Percentiles rank a stretch among this genome's conserved stretches.
phyloP scores from a whole-genome alignment of 1,140 invertebrate species.

The Whitmania pigra region DNA sequence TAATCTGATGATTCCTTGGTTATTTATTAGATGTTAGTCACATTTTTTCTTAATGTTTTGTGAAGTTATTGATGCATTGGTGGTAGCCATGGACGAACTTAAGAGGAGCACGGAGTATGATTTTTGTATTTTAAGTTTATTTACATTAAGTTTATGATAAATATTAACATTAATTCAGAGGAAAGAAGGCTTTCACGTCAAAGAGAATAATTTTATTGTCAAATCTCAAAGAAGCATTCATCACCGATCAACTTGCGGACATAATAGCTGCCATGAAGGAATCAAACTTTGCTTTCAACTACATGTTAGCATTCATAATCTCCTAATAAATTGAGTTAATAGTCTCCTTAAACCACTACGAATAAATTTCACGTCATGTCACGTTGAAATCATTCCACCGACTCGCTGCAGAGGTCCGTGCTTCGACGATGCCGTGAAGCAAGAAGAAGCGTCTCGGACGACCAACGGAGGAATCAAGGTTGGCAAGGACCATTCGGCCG shows the following conservation, averaged over 20 bases:
- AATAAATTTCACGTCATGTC: too few relatives aligned
- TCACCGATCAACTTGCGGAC: conserved; percentile 39
- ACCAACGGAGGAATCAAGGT: not conserved
- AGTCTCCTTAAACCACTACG: too few relatives aligned
- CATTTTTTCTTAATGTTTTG: not conserved
- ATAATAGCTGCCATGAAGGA: conserved; percentile 39
- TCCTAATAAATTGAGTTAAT: too few relatives aligned
- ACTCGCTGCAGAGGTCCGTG: not conserved
- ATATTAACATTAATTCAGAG: conserved; percentile 28
- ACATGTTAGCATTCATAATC: conserved; percentile 38
- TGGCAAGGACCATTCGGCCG: not conserved
- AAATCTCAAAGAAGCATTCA: conserved; percentile 40
- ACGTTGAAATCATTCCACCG: too few relatives aligned
- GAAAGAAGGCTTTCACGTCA: conserved; percentile 34
- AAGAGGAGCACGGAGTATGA: conserved; percentile 39
- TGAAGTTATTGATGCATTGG: conserved; percentile 43
- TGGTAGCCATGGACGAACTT: conserved; percentile 45
- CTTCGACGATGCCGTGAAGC: not conserved
- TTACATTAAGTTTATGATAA: too few relatives aligned
- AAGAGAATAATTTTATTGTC: conserved; percentile 41
- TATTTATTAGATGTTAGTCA: not conserved
- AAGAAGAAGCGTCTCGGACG: not conserved
- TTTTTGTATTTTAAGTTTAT: not conserved
- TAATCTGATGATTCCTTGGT: too few relatives aligned
- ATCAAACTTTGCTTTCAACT: conserved; percentile 37